A percentile compares a stretch with the other conserved stretches of the same genome.
phyloP scores from a whole-genome alignment of 2,888 invertebrate species.

The Caprella mutica region DNA sequence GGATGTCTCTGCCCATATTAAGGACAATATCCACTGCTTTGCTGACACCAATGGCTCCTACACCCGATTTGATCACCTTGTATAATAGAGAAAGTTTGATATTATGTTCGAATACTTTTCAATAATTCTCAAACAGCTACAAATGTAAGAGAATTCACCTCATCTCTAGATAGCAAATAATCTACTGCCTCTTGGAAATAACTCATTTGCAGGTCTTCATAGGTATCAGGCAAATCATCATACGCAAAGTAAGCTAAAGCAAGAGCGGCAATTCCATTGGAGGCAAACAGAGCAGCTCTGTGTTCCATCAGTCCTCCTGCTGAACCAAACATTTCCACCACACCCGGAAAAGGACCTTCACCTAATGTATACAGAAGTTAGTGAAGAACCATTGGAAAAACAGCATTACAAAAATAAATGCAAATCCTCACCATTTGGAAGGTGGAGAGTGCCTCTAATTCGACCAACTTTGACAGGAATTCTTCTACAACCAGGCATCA shows the following conservation, averaged over 20 bases:
- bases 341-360: conserved; percentile 29
- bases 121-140: neutral
- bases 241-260: conserved; percentile 27
- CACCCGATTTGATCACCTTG: conserved; percentile 15
- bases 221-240: conserved; percentile 21
- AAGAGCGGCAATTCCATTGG: conserved; percentile 24
- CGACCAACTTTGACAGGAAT: conserved; percentile 20
- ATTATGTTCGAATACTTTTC: neutral
- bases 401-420: neutral
- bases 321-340: conserved; percentile 27
- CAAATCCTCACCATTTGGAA: conserved; percentile 17
- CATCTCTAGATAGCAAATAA: conserved; percentile 15
- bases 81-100: neutral
- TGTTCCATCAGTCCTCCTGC: conserved; percentile 28
- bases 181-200: conserved; percentile 31
- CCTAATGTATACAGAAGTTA: conserved; percentile 4
- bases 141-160: conserved; percentile 5
- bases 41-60: conserved; percentile 27
- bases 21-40: conserved; percentile 25
- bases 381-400: neutral
- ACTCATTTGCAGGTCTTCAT: conserved; percentile 10
- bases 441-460: conserved; percentile 22
- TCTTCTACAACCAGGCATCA: conserved; percentile 17
- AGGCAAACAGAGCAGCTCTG: conserved; percentile 18
- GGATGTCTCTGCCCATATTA: conserved; percentile 20